A percentile compares a stretch with the other conserved stretches of the same genome.
These are phyloP conservation scores for Nephrotoma guestfalica DNA, from an alignment of 2,888 invertebrate genomes.

Conservation along the genomic window DNA sequence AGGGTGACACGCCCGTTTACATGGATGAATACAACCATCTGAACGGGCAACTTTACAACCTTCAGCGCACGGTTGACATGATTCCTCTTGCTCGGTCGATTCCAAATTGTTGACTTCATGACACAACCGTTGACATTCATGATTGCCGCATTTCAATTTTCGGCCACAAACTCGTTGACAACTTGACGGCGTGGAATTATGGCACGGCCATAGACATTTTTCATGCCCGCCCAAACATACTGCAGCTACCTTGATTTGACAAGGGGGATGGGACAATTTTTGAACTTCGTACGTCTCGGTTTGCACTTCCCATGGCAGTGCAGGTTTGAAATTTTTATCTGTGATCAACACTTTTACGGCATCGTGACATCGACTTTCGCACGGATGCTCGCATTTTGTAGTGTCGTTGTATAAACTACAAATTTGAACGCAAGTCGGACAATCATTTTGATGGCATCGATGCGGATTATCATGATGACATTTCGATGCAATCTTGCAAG, in stretches of 20 bases:
- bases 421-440: constrained; percentile 65
- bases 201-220: constrained; percentile 49
- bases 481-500: constrained; percentile 60
- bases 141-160: constrained; percentile 59
- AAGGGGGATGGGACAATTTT: constrained; percentile 53
- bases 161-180: constrained; percentile 70
- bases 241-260: constrained; percentile 51
- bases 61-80: constrained; percentile 42
- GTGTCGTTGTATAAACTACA: constrained; percentile 42
- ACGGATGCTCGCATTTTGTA: constrained; percentile 40
- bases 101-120: constrained; percentile 44
- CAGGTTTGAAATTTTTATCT: constrained; percentile 38
- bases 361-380: constrained; percentile 60
- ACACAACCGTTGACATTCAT: constrained; percentile 56
- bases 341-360: constrained; percentile 50
- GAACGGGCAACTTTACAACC: constrained; percentile 51
- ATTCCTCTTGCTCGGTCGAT: constrained; percentile 30
- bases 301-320: constrained; percentile 51
- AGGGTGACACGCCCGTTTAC: constrained; percentile 55
- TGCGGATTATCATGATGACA: constrained; percentile 78
- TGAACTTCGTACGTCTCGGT: constrained; percentile 37
- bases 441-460: constrained; percentile 68
- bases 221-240: constrained; percentile 63
- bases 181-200: constrained; percentile 51
- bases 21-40: constrained; percentile 58